Evolutionary conservation across 2,797 vertebrate genomes (phyloP), one percentile per base, ranked within the genome.

Genomic region (Myotis daubentonii): DNA sequence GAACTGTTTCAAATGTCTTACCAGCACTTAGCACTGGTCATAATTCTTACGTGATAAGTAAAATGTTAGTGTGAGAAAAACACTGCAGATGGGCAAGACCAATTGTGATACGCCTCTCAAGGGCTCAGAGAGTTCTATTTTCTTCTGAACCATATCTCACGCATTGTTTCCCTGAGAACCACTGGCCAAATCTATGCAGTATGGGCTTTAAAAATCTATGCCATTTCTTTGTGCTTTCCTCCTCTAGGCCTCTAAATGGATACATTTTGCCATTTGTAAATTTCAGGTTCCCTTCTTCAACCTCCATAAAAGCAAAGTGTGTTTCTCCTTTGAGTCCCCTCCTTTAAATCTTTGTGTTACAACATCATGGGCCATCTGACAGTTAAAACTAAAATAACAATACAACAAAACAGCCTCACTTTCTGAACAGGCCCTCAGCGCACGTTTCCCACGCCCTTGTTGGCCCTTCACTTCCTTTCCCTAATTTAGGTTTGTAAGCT

Each of bases 401-500:
- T 49, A n/a, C 41, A 70, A 78, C 3, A 12, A 41, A 86, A 76
- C 3, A 33, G 78, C 60, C 65, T 94, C 44, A 2, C 65, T 93
- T 92, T 89, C 93, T 81, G 65, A 79, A 79, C 30, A 25, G 49
- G 65, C 92, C 51, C 44, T 89, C 44, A 23, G 28, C 5, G 62
- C 1, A 0, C 5, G 30, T 91, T 96, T 96, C 96, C 92, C 96
- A 96, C 1, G 72, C 76, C 85, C 95, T 96, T 49, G 71, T 57
- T 60, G 91, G 95, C 94, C 96, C 91, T 95, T 87, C 30, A 78
- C 62, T 96, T 96, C 94, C 88, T 92, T 47, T 89, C 88, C 82
- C 76, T 92, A 44, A 95, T 94, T 96, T 93, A 95, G 94, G 94
- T 95, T 66, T 96, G 83, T 51, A 95, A 93, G 72, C 93, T n/a